phyloP scores from a whole-genome alignment of 2,888 invertebrate species.

The Arenicola marina region DNA sequence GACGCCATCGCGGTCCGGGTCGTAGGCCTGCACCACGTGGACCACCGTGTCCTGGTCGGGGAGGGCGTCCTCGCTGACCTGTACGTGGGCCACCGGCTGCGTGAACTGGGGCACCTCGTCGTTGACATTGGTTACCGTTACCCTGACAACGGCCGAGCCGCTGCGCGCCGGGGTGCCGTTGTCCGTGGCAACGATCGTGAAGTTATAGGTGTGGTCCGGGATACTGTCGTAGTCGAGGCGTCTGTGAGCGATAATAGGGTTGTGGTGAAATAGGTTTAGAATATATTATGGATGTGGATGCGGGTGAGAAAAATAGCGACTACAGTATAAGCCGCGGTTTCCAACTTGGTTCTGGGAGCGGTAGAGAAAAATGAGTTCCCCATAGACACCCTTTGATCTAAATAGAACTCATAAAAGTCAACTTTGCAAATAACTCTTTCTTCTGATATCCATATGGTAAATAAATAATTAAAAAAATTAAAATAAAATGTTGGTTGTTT shows the following conservation, averaged over 20 bases:
- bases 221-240: slow-evolving; percentile 53
- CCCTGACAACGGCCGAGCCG: slow-evolving; percentile 89
- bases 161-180: slow-evolving; percentile 91
- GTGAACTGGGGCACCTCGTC: slow-evolving; percentile 81
- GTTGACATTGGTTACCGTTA: slow-evolving; percentile 97
- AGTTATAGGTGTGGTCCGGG: slow-evolving; percentile 72
- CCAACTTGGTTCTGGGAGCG: no score
- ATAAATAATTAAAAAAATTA: no score
- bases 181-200: slow-evolving; percentile 85
- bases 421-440: no score
- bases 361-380: no score
- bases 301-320: no score
- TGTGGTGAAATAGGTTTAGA: no score
- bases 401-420: no score
- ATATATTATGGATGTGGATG: no score
- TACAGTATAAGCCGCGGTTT: no score
- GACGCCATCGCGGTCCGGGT: slow-evolving; percentile 96
- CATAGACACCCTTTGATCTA: no score
- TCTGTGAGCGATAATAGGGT: slow-evolving; percentile 38
- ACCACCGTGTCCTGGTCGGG: slow-evolving; percentile 77
- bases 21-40: slow-evolving; percentile 94
- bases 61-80: slow-evolving; percentile 37
- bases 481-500: no score
- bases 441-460: no score
- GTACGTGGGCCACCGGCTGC: slow-evolving; percentile 35